These are phyloP conservation scores for Scolanthus callimorphus DNA, from an alignment of 92 coral and sea anemone species.

Conservation along the genomic window DNA sequence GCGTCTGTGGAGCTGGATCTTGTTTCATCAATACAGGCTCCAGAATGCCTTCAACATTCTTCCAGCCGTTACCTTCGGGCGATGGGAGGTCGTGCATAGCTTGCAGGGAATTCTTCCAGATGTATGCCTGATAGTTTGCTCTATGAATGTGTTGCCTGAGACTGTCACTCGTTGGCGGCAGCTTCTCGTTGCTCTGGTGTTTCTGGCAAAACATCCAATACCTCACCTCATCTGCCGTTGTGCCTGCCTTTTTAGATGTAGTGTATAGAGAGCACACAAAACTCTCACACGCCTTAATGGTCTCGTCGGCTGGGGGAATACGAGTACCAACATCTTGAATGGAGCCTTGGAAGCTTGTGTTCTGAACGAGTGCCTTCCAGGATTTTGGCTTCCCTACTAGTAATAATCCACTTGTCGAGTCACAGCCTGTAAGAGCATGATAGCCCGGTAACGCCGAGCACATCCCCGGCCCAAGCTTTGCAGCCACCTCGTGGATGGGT, in stretches of 20 bases:
- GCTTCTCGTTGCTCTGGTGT: background rate
- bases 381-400: conserved; percentile 15
- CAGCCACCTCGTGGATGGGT: conserved; percentile 19
- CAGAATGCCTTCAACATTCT: too few species aligned
- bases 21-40: too few species aligned
- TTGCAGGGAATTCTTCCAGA: background rate
- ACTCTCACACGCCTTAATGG: conserved; percentile 23
- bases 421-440: conserved; percentile 43
- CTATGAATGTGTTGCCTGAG: background rate
- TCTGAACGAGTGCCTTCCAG: conserved; percentile 21
- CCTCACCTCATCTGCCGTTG: conserved; percentile 21
- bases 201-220: background rate
- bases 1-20: too few species aligned
- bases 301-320: conserved; percentile 15
- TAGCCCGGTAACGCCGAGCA: conserved; percentile 17
- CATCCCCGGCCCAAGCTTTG: conserved; percentile 22
- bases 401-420: conserved; percentile 19
- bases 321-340: conserved; percentile 16
- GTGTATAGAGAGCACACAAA: conserved; percentile 34
- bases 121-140: background rate
- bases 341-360: background rate
- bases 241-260: conserved; percentile 18
- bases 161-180: background rate
- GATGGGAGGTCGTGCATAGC: too few species aligned
- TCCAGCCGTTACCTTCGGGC: too few species aligned